phyloP scores from a whole-genome alignment of 2,113 vertebrate species.

The Cyanocitta stelleri region DNA sequence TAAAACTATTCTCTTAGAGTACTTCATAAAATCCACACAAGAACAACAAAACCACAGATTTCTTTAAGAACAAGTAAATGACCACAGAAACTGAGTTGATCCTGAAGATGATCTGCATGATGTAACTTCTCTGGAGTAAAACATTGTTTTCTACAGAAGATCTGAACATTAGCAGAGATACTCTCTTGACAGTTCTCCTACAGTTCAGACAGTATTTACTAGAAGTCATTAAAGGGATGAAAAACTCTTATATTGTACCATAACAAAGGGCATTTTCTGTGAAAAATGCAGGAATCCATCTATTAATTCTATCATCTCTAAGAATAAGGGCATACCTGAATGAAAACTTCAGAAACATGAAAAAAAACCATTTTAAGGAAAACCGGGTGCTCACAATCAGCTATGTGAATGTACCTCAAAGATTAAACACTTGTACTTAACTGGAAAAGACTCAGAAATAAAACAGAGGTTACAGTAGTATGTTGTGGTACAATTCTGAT shows the following conservation, averaged over 20 bases:
- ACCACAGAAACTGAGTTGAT: not conserved
- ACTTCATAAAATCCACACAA: not conserved
- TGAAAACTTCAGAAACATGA: not conserved
- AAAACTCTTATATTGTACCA: not conserved
- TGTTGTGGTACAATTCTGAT: not conserved
- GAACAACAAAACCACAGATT: not conserved
- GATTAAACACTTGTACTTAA: not conserved
- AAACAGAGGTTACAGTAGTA: not conserved
- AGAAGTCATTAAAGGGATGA: not conserved
- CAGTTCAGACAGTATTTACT: not conserved
- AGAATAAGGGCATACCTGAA: not conserved
- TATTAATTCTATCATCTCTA: not conserved
- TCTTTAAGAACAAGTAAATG: not conserved
- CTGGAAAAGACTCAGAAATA: not conserved
- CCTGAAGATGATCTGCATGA: not conserved
- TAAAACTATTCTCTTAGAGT: not conserved
- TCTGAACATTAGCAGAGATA: not conserved
- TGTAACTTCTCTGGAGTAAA: not conserved
- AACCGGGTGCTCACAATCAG: not conserved
- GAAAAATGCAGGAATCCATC: not conserved
- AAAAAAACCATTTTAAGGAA: not conserved
- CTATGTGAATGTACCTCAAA: not conserved
- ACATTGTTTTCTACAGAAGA: not conserved
- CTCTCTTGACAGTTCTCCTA: not conserved
- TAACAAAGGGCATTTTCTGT: not conserved